Evolutionary conservation across 2,888 invertebrate genomes (phyloP), one percentile per base, ranked within the genome.

Genomic region (Willowsia nigromaculata): DNA sequence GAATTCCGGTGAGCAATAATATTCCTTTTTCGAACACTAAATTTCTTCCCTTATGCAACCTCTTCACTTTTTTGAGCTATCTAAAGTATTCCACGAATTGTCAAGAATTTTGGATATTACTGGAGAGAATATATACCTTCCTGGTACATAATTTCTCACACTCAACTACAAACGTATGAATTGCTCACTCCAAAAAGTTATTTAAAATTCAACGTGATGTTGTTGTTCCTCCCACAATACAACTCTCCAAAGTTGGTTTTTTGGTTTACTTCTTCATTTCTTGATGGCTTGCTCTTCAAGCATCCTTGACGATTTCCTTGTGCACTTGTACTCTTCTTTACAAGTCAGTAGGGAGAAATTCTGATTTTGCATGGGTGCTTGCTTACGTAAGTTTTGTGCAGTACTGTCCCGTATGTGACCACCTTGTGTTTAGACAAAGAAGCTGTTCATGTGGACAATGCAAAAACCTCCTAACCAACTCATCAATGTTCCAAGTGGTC

Each of bases 281-380:
- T 50, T 47, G 56, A 80, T 53, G 56, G 53, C 53, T 53, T 33
- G 53, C 53, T 78, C 33, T 78, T 71, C 43, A 71, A 47, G 50
- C 47, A 85, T 59, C 85, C 85, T 85, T 85, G 85, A 76, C 47
- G 18, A 76, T 71, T 85, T 85, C 85, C 85, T 85, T 59, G 76
- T 85, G 74, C 0, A 30, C 22, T 84, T 25, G n/a, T 74, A 43
- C 37, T 37, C 13, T 33, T 78, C 50, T 78, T 78, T 33, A 9
- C 37, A 5, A 47, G 43, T 30, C 30, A 30, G 78, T 80, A n/a
- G 78, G 13, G 78, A 80, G 56, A 37, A 33, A 80, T 53, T 6
- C 56, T n/a, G 33, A 80, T n/a, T 80, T 37, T 56, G 1, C 33
- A 56, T 56, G 33, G 18, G 53, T 25, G 53, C 37, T 80, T 50